Conservation (phyloP, 2,888 invertebrate species). For the Tiphia femorata region DNA sequence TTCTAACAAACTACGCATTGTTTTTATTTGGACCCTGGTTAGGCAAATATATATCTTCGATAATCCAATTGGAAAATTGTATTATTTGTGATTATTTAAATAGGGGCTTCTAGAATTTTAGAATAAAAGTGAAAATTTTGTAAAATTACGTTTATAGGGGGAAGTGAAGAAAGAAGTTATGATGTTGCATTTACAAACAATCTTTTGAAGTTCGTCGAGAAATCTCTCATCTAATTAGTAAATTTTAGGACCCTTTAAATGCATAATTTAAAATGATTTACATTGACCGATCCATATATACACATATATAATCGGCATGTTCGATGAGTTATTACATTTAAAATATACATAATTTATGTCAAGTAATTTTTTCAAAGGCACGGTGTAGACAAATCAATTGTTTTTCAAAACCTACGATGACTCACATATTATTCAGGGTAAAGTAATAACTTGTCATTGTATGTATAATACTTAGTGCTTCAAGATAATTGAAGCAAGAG, state of each 20-base stretch:
- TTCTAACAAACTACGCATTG: background rate
- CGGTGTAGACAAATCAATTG: background rate
- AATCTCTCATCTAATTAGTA: slow-evolving; percentile 34
- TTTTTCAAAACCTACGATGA: background rate
- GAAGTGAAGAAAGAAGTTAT: slow-evolving; percentile 38
- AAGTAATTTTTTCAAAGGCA: no score
- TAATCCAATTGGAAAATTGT: slow-evolving; percentile 1
- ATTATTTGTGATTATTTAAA: slow-evolving; percentile 25
- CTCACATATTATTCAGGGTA: background rate
- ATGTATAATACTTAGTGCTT: no score
- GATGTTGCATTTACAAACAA: slow-evolving; percentile 42
- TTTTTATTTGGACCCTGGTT: slow-evolving; percentile 12
- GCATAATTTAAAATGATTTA: slow-evolving; percentile 15
- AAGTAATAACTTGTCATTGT: no score
- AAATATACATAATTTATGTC: no score
- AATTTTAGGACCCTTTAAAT: slow-evolving; percentile 10
- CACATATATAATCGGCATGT: no score
- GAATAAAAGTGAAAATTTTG: slow-evolving; percentile 26
- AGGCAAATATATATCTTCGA: slow-evolving; percentile 21
- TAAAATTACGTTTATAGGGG: slow-evolving; percentile 36
- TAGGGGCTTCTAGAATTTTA: slow-evolving; percentile 18
- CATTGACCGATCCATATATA: background rate
- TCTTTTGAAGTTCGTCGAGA: slow-evolving; percentile 38
- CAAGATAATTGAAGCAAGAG: slow-evolving; percentile 15
- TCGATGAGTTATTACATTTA: no score